phyloP scores from a whole-genome alignment of 2,113 vertebrate genomes.

The Dicaeum eximium region DNA sequence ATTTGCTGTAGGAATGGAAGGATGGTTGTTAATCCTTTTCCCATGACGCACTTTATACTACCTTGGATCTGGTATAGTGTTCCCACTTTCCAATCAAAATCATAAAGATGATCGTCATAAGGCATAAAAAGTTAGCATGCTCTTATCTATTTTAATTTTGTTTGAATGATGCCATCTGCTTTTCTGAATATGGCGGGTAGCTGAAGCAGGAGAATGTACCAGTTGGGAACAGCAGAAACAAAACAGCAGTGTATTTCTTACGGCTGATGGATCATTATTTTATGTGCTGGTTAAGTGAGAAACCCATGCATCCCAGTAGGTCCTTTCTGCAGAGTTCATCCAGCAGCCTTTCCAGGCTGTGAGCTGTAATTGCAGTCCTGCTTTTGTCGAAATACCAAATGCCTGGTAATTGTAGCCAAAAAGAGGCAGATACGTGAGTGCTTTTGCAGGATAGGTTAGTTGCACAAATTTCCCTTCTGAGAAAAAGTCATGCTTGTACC shows the following conservation, averaged over 20 bases:
- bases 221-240: not conserved
- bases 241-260: not conserved
- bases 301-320: not conserved
- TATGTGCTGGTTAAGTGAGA: not conserved
- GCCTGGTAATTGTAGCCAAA: not conserved
- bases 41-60: not conserved
- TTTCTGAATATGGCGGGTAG: not conserved
- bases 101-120: not conserved
- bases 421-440: not conserved
- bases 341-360: not conserved
- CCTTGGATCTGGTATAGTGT: not conserved
- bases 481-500: not conserved
- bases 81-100: not conserved
- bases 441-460: not conserved
- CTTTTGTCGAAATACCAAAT: not conserved
- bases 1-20: not conserved
- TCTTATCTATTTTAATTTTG: conserved; percentile 39
- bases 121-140: conserved; percentile 21
- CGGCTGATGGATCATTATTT: not conserved
- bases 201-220: not conserved
- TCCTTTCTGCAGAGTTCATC: not conserved
- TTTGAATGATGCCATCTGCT: conserved; percentile 49
- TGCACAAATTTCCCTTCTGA: not conserved
- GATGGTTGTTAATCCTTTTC: not conserved
- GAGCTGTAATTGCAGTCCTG: not conserved